Base-by-base conservation (phyloP, 2,888 invertebrate species). In the Eustalomyia histrio region DNA sequence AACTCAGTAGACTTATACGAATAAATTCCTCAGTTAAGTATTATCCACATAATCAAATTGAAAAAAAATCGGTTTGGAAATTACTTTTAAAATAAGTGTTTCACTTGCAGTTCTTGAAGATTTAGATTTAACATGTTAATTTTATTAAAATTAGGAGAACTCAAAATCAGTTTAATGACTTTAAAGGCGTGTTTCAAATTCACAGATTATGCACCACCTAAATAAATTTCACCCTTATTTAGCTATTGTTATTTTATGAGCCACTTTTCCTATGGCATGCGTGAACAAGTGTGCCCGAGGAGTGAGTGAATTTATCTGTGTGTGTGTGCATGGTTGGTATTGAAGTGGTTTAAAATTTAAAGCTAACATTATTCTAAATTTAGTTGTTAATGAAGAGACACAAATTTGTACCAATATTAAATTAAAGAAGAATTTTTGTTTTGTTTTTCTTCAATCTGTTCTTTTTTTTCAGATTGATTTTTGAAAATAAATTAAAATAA, bases 261-360 rank as follows among this genome's bases (percentile, higher is more conserved):
- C 60, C 57, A 78, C 69, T 67, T 81, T 78, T 71, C 24, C 16
- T 55, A 18, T 67, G 60, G 69, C 74, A 80, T 76, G 78, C 81
- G 74, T 74, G 43, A 73, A 74, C 50, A 74, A 76, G 35, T 71
- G 60, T 53, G 43, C 58, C 58, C 52, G 43, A 39, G 67, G 63
- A 76, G 76, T 52, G 17, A 50, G 60, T 63, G 47, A 60, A 47
- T 21, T 60, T 33, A 47, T 72, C 12, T 10, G 52, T 29, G 43
- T 29, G 58, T 53, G 43, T 50, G 63, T 43, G 53, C 57, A 21
- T 73, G 53, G 43, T 60, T 68, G 60, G 47, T 53, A 53, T 68
- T 71, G 74, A 75, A 75, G 67, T 43, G 71, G 57, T 74, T 71
- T 75, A 55, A 61, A 55, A 47, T 64, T 63, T 57, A 60, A 60